Evolutionary conservation across 2,797 vertebrate species (phyloP).

Genomic region (Lacerta bilineata): DNA sequence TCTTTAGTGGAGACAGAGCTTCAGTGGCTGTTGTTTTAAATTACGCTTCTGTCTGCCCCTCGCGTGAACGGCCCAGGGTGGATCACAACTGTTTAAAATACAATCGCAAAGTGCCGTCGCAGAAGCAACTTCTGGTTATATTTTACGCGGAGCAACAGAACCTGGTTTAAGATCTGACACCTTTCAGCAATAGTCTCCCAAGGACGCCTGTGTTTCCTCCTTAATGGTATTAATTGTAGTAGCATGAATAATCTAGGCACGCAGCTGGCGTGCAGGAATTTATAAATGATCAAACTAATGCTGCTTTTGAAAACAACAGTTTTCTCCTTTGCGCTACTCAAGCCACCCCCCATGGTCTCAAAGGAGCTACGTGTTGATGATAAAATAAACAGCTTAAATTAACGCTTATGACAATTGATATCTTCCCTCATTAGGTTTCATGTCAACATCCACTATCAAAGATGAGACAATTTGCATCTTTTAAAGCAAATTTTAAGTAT

Average conservation of each 20-base stretch:
- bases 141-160: background rate
- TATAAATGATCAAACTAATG: conserved; percentile 50
- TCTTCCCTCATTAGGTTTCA: conserved; percentile 39
- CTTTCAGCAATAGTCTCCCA: conserved; percentile 19
- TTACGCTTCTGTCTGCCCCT: no score
- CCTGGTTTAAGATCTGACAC: conserved; percentile 21
- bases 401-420: conserved; percentile 49
- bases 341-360: conserved; percentile 44
- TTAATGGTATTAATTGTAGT: conserved; percentile 49
- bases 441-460: conserved; percentile 43
- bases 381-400: conserved; percentile 50
- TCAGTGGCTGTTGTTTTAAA: no score
- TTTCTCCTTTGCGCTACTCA: conserved; percentile 34
- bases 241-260: conserved; percentile 45
- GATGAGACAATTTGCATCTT: conserved; percentile 45
- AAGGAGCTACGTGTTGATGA: conserved; percentile 50
- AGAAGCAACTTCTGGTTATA: background rate
- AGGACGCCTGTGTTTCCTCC: conserved; percentile 26
- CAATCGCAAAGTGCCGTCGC: background rate
- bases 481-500: conserved; percentile 35
- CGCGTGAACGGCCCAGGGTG: no score
- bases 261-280: conserved; percentile 48
- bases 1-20: no score
- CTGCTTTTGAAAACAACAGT: conserved; percentile 40
- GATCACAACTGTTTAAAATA: no score